Evolutionary conservation across 2,113 vertebrate species (phyloP), one percentile per base, ranked within the genome.

Genomic region (Callipepla squamata): DNA sequence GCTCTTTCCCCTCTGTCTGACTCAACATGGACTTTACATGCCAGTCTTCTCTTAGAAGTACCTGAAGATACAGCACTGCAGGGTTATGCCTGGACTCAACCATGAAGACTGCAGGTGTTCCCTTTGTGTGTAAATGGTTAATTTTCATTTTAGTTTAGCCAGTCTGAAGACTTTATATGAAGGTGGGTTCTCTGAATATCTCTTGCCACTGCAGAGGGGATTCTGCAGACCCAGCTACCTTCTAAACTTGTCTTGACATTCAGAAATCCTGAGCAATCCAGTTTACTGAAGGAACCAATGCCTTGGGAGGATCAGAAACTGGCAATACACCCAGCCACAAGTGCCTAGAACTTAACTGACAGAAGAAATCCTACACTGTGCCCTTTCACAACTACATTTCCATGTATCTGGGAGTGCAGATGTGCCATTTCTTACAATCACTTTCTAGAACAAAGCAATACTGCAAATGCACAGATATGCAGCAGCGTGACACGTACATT

Each of bases 401-500:
- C 0, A 0, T 23, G 51, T 22, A 51, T 13, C 19, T 13, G 2
- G 42, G 30, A 89, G 47, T 13, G 8, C 34, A 67, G 59, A 66
- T 28, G 7, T 74, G 72, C 21, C 30, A 4, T 80, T 75, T 82
- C 94, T 93, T 85, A 48, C 87, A 87, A 23, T 66, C 80, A 73
- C 80, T 90, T 92, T 90, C 93, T 86, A 70, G 85, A 94, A 48
- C 53, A 94, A 88, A 84, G 36, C 19, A 12, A 59, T 22, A 7
- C 58, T 73, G 51, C 32, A 61, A 53, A 81, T 84, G 48, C 55
- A 13, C 32, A 81, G 85, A 59, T 44, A 81, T 22, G 61, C 28
- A 83, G 92, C 81, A 85, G 78, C 36, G 47, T 89, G 57, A 55
- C 53, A 22, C 11, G 18, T 23, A 59, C 85, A 67, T n/a, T 48